These are phyloP conservation scores for Sycophila sp. DNA, from an alignment of 1,140 invertebrate species.

Conservation along the genomic window DNA sequence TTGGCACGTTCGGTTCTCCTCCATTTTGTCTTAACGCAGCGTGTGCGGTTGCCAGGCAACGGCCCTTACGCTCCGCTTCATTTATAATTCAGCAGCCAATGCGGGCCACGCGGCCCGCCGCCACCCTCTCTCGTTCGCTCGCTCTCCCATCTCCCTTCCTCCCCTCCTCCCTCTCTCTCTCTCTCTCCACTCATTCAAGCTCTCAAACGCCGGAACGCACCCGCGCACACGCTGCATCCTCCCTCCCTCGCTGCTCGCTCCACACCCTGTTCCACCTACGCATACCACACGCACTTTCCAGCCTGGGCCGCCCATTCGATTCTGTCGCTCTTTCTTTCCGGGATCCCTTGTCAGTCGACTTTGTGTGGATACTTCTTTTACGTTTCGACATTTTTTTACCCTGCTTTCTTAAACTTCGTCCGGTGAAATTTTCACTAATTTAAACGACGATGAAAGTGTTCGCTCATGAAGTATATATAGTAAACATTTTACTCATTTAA, in stretches of 20 bases:
- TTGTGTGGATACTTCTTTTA: no score
- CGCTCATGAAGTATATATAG: no score
- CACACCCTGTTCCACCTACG: constrained; percentile 22
- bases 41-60: constrained; percentile 66
- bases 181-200: constrained; percentile 48
- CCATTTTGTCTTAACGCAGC: constrained; percentile 67
- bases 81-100: constrained; percentile 68
- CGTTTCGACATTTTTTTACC: no score
- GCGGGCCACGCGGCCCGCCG: constrained; percentile 61
- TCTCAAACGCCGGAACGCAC: constrained; percentile 57
- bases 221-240: constrained; percentile 21
- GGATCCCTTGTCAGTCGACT: no score
- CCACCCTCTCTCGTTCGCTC: constrained; percentile 54
- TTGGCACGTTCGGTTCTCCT: constrained; percentile 56
- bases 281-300: neutral
- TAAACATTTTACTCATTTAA: no score
- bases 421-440: no score
- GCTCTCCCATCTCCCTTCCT: constrained; percentile 49
- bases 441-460: no score
- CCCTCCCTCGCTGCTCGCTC: constrained; percentile 40
- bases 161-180: constrained; percentile 21
- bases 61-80: constrained; percentile 67
- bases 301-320: neutral
- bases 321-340: neutral
- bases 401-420: no score